These are phyloP conservation scores for Hyposoter dolosus DNA, from an alignment of 2,888 invertebrate species.

Conservation along the genomic window DNA sequence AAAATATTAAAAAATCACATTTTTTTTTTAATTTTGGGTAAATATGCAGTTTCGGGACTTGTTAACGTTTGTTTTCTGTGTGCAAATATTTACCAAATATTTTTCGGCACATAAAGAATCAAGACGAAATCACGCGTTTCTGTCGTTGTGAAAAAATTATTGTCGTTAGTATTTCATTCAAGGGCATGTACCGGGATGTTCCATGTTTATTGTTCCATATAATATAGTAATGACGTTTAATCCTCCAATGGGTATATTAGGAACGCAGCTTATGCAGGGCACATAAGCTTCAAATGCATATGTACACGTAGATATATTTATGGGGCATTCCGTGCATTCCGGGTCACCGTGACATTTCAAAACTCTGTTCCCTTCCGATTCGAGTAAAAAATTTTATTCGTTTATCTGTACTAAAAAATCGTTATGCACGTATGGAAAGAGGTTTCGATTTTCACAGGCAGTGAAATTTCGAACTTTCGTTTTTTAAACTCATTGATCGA, in stretches of 20 bases:
- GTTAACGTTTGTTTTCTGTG: too few relatives aligned
- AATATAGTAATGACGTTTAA: neutral
- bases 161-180: constrained; percentile 43
- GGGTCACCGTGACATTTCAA: neutral
- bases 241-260: neutral
- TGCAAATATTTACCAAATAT: too few relatives aligned
- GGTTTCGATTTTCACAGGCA: neutral
- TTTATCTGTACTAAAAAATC: neutral
- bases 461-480: neutral
- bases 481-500: neutral
- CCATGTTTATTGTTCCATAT: neutral
- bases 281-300: constrained; percentile 5
- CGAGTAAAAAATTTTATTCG: neutral
- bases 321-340: neutral
- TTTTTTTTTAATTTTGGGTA: too few relatives aligned
- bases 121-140: neutral
- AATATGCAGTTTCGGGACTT: too few relatives aligned
- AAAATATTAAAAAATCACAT: too few relatives aligned
- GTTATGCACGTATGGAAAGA: neutral
- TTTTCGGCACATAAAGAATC: neutral
- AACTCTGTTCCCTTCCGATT: neutral
- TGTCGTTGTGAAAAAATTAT: neutral
- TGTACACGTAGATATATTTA: neutral
- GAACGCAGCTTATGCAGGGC: neutral
- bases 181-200: constrained; percentile 60